Percentiles rank a stretch among this genome's conserved stretches.
Conservation (phyloP, 2,113 vertebrate species). For the Speoplatyrhinus poulsoni region DNA sequence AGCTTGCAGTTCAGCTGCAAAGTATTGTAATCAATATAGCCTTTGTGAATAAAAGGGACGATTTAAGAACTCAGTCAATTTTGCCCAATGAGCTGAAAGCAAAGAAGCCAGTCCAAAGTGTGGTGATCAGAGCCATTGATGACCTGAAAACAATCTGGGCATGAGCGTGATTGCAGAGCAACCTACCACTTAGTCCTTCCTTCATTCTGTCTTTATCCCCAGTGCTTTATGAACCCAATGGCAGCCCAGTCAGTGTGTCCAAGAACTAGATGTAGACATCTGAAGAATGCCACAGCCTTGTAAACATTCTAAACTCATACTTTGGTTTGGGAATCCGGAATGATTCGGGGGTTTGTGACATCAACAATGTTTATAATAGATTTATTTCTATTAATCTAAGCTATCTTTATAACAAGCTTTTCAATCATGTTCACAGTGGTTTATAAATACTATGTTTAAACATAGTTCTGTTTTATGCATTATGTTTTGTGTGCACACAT, state of each 20-base stretch:
- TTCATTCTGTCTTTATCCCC: conserved; percentile 13
- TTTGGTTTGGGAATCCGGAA: no score
- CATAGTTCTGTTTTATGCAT: no score
- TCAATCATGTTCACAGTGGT: no score
- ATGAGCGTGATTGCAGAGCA: conserved; percentile 44
- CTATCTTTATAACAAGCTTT: neutral
- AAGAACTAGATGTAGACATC: conserved; percentile 36
- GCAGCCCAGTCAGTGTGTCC: conserved; percentile 23
- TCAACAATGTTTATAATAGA: no score
- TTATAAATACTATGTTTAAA: no score
- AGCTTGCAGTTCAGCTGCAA: conserved; percentile 46
- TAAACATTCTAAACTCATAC: conserved; percentile 24
- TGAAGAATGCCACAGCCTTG: conserved; percentile 38
- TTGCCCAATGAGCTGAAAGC: conserved; percentile 42
- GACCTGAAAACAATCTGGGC: conserved; percentile 64
- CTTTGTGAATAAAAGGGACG: conserved; percentile 55
- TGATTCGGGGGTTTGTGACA: no score
- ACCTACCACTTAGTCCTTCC: conserved; percentile 38
- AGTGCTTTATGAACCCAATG: conserved; percentile 44
- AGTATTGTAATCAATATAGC: conserved; percentile 64
- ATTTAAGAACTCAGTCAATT: conserved; percentile 66
- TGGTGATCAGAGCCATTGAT: conserved; percentile 59
- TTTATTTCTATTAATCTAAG: neutral
- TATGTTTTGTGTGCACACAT: no score
- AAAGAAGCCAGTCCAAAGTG: conserved; percentile 30